phyloP scores from a whole-genome alignment of 2,888 invertebrate genomes.

The Sinodicranocentrus sp. region DNA sequence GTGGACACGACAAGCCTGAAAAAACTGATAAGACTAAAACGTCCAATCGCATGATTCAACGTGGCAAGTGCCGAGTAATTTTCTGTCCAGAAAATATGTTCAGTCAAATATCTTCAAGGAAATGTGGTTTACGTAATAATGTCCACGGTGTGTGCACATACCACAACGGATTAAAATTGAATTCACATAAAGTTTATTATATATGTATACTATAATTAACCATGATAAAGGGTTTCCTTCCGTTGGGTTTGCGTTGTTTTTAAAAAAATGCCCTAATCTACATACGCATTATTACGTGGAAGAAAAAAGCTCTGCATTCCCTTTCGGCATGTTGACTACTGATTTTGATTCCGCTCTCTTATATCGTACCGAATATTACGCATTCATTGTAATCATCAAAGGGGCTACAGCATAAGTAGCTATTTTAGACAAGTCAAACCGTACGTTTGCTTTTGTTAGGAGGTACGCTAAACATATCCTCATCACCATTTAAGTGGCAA shows the following conservation, averaged over 20 bases:
- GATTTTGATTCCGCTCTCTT: conserved; percentile 8
- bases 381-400: too few relatives aligned
- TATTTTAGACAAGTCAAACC: background rate
- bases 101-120: too few relatives aligned
- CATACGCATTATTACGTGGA: too few relatives aligned
- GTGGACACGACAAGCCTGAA: conserved; percentile 15
- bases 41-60: background rate
- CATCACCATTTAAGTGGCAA: conserved; percentile 57
- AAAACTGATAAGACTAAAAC: conserved; percentile 37
- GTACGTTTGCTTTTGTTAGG: background rate
- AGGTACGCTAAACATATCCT: background rate
- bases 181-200: conserved; percentile 24
- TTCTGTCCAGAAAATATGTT: too few relatives aligned
- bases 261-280: too few relatives aligned
- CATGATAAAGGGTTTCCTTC: conserved; percentile 66
- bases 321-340: too few relatives aligned
- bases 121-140: too few relatives aligned
- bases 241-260: too few relatives aligned
- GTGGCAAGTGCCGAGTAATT: background rate
- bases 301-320: too few relatives aligned
- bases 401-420: too few relatives aligned
- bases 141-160: background rate
- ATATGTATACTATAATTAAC: conserved; percentile 52
- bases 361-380: too few relatives aligned
- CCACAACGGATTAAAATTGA: conserved; percentile 31